Base-by-base conservation (phyloP, 30 jellyfish, hydroid and myxozoan species). In the Mastigias papua region DNA sequence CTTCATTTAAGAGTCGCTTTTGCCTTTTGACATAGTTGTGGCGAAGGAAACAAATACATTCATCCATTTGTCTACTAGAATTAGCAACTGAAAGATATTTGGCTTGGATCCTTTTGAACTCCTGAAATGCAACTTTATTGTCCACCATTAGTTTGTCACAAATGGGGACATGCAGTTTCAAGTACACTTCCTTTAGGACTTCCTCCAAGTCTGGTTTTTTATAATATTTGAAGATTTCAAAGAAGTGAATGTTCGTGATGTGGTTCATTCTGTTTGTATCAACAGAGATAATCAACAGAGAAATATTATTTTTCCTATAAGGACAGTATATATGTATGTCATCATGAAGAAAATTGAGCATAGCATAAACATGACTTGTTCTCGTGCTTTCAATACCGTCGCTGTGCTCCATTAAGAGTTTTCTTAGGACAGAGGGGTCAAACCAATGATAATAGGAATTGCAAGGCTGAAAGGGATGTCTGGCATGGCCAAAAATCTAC, bases 1-100 rank as follows among this genome's bases (percentile, higher is more conserved):
- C 77, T 15, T 66, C 77, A 17, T 66, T 25, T 46, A 66, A 46
- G 29, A 46, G 77, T 10, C 77, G 77, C 42, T 66, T 66, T 66
- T 17, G 32, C 77, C 23, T 66, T 66, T 9, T 17, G 4, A 66
- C 42, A 66, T 66, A 0, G 48, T 17, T 23, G 42, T 66, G 29
- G 23, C 77, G 48, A 13, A 10, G 77, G 48, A 20, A 46, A 9
- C 23, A 17, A 10, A 66, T 5, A 17, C 23, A 4, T 46, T 66
- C 48, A 20, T 66, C 77, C 4, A 23, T 25, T 19, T 16, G 2
- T 25, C 25, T 54, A 21, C 27, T 5, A 11, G 67, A 19, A 54
- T 6, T 54, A 21, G 27, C 67, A 3, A 54, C 6, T 54, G 67
- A 54, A 54, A 16, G 67, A 54, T 54, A 11, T 21, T 21, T 25